These are phyloP conservation scores for Enteromius unitaeniatus DNA, from an alignment of 2,797 vertebrate genomes.

Conservation along the genomic window DNA sequence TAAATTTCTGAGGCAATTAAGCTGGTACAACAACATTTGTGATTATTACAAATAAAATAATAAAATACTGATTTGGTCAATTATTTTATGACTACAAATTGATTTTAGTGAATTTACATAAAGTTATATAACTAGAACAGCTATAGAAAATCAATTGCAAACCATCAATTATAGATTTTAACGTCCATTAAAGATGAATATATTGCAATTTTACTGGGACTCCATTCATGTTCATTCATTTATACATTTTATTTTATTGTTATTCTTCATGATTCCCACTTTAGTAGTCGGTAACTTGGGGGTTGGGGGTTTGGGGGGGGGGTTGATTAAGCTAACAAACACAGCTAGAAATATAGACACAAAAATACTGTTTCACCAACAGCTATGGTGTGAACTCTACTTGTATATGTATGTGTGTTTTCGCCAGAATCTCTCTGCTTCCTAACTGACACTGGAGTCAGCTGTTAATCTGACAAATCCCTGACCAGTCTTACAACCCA, in stretches of 20 bases:
- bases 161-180: background rate
- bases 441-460: constrained; percentile 14
- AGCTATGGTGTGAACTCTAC: background rate
- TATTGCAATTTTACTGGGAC: background rate
- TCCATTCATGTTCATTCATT: background rate
- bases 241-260: background rate
- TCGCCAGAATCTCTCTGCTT: background rate
- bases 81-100: background rate
- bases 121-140: background rate
- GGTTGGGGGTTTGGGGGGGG: no score
- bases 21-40: background rate
- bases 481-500: constrained; percentile 36
- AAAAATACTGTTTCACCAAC: background rate
- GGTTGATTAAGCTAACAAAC: background rate
- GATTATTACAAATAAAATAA: background rate
- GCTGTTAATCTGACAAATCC: constrained; percentile 54
- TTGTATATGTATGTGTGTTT: background rate
- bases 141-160: background rate
- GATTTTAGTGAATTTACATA: background rate
- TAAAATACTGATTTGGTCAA: background rate
- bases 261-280: background rate
- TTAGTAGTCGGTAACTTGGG: background rate
- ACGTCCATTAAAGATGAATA: background rate
- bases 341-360: background rate
- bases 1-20: background rate